These are phyloP conservation scores for Helleia helle DNA, from an alignment of 2,888 invertebrate genomes.

Conservation along the genomic window DNA sequence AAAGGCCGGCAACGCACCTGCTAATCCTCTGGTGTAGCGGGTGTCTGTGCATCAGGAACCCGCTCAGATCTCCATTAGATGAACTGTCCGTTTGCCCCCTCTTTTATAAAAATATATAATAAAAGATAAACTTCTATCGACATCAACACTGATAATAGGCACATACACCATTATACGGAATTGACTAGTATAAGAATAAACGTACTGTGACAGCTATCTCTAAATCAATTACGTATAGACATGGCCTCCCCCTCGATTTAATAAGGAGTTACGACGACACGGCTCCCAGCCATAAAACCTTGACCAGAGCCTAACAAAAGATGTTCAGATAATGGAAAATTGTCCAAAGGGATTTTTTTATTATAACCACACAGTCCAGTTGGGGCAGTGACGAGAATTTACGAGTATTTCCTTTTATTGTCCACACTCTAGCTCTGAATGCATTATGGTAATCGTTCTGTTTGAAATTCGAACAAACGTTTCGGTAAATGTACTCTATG, in stretches of 20 bases:
- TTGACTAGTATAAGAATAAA: conserved; percentile 38
- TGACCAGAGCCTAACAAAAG: conserved; percentile 59
- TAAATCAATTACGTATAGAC: conserved; percentile 66
- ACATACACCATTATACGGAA: too few relatives aligned
- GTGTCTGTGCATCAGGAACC: too few relatives aligned
- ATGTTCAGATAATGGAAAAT: conserved; percentile 64
- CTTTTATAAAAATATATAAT: too few relatives aligned
- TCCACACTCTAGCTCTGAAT: conserved; percentile 20
- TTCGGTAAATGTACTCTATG: neutral
- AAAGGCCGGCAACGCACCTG: too few relatives aligned
- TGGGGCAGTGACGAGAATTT: conserved; percentile 35
- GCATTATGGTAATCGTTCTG: conserved; percentile 16
- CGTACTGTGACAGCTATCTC: conserved; percentile 42
- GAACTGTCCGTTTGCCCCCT: too few relatives aligned
- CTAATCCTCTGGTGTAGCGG: too few relatives aligned
- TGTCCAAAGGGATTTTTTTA: conserved; percentile 63
- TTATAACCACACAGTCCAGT: conserved; percentile 54
- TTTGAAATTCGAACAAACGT: conserved; percentile 6
- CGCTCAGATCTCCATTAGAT: too few relatives aligned
- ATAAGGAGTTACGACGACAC: conserved; percentile 63
- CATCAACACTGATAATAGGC: too few relatives aligned
- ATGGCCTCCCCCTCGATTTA: conserved; percentile 54
- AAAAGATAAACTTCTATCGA: too few relatives aligned
- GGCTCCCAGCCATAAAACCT: conserved; percentile 52
- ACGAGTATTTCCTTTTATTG: conserved; percentile 43